Evolutionary conservation across 2,797 vertebrate species (phyloP).

Genomic region (Kryptopterus vitreolus): DNA sequence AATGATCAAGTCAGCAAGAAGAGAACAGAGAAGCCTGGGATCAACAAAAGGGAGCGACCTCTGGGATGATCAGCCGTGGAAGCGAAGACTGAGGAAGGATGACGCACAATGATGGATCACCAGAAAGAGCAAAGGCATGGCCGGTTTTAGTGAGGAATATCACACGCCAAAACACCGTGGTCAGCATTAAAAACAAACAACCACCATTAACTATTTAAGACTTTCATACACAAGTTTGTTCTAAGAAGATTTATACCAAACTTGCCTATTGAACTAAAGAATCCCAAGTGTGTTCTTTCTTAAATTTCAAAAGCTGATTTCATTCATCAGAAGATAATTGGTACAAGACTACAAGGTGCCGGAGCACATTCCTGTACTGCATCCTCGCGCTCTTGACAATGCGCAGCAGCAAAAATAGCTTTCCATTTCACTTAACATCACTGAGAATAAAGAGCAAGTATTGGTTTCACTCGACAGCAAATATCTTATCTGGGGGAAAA

Average conservation of each 20-base stretch:
- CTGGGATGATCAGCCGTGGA: constrained; percentile 73
- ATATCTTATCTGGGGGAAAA: constrained; percentile 41
- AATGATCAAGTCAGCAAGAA: constrained; percentile 70
- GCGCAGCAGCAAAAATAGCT: constrained; percentile 47
- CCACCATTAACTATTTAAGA: constrained; percentile 65
- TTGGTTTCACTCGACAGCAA: constrained; percentile 44
- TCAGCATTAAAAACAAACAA: constrained; percentile 77
- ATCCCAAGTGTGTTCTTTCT: constrained; percentile 26
- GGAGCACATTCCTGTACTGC: constrained; percentile 32
- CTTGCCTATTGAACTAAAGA: constrained; percentile 34
- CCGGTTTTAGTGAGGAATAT: constrained; percentile 80
- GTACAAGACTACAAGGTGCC: constrained; percentile 26
- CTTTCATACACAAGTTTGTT: constrained; percentile 79
- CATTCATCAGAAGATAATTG: constrained; percentile 44
- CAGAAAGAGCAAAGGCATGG: constrained; percentile 79
- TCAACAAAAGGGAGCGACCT: constrained; percentile 81
- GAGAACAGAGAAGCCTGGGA: constrained; percentile 62
- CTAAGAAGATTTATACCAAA: constrained; percentile 35
- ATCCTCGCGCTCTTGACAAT: constrained; percentile 41
- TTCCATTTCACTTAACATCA: constrained; percentile 45
- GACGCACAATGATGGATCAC: constrained; percentile 85
- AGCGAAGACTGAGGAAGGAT: constrained; percentile 63
- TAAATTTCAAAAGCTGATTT: constrained; percentile 42
- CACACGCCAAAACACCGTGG: constrained; percentile 70
- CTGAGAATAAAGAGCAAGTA: constrained; percentile 28